Evolutionary conservation across 2,797 vertebrate genomes (phyloP).

Genomic region (Pangasius larnaudii): DNA sequence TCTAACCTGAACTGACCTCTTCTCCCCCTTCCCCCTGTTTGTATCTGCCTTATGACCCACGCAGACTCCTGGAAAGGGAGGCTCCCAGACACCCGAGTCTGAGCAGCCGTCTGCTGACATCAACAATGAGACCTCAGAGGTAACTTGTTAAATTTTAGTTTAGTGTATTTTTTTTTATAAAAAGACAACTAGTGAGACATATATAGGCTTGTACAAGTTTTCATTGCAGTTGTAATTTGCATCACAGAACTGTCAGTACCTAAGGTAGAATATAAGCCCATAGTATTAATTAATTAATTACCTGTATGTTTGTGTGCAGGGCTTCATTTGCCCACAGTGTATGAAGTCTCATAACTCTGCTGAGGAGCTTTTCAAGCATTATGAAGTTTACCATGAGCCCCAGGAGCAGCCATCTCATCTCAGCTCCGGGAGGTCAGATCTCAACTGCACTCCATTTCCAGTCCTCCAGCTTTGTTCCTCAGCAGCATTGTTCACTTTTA

Average conservation of each 20-base stretch:
- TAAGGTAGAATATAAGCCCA: neutral
- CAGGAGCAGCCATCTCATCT: slow-evolving; percentile 85
- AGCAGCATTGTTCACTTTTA: neutral
- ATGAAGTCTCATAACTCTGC: slow-evolving; percentile 99
- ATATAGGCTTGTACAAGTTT: neutral
- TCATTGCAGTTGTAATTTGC: neutral
- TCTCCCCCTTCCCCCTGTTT: neutral
- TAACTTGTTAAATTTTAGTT: slow-evolving; percentile 62
- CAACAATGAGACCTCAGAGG: slow-evolving; percentile 96
- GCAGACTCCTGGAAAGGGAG: slow-evolving; percentile 96
- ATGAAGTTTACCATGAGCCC: slow-evolving; percentile 92
- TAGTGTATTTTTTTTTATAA: no score
- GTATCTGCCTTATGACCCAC: neutral
- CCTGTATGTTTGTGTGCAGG: slow-evolving; percentile 73
- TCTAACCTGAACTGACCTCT: slow-evolving; percentile 35
- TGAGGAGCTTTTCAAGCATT: slow-evolving; percentile 97
- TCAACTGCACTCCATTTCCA: neutral
- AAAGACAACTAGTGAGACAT: neutral
- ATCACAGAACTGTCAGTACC: neutral
- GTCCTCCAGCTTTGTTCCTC: neutral
- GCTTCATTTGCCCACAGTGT: slow-evolving; percentile 99
- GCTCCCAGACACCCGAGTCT: slow-evolving; percentile 91
- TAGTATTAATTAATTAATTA: no score
- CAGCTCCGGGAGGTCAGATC: slow-evolving; percentile 82
- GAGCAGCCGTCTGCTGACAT: slow-evolving; percentile 91